Conservation (phyloP, 1,140 invertebrate genomes). For the Manduca sexta region DNA sequence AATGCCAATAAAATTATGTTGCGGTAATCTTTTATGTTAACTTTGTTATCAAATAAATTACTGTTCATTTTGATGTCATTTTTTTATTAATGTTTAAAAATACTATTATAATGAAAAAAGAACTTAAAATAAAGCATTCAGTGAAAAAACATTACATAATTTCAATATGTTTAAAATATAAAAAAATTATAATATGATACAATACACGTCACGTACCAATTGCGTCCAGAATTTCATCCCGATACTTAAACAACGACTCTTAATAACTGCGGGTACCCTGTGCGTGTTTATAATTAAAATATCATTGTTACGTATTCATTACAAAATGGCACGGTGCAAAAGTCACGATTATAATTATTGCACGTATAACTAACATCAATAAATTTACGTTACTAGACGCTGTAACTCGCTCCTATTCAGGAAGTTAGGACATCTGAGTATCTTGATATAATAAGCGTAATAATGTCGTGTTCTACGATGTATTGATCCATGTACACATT, state of each 20-base stretch:
- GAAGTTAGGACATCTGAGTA: slow-evolving; percentile 19
- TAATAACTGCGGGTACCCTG: background rate
- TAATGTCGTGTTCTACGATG: background rate
- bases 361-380: slow-evolving; percentile 11
- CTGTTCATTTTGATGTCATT: background rate
- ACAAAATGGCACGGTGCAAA: slow-evolving; percentile 15
- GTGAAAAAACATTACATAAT: no score
- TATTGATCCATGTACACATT: background rate
- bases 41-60: no score
- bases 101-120: no score
- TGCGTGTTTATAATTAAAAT: background rate
- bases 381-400: slow-evolving; percentile 16
- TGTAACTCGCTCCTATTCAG: slow-evolving; percentile 16
- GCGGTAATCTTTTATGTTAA: no score
- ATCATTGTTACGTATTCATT: background rate
- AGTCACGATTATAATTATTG: slow-evolving; percentile 26
- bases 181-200: no score
- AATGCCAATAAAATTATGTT: no score
- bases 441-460: background rate
- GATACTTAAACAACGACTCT: no score
- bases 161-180: no score
- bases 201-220: no score
- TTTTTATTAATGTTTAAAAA: no score
- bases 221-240: no score
- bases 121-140: no score